A percentile compares a stretch with the other conserved stretches of the same genome.
Evolutionary conservation across 2,888 invertebrate genomes (phyloP).

Genomic region (Nemotelus pantherinus): DNA sequence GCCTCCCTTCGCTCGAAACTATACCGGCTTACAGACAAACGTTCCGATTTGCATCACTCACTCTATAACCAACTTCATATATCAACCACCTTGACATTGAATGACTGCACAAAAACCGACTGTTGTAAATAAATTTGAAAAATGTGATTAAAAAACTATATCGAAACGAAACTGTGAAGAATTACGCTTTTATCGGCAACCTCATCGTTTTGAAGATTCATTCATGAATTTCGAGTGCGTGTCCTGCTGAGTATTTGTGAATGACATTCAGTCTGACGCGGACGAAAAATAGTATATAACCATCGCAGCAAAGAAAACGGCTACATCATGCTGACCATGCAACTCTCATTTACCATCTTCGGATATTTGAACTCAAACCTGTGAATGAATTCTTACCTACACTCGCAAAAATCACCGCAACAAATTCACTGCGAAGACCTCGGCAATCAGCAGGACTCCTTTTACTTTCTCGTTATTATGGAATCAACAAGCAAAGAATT

Average conservation of each 20-base stretch:
- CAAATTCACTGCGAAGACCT: background rate
- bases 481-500: background rate
- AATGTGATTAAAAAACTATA: too few relatives aligned
- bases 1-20: too few relatives aligned
- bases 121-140: too few relatives aligned
- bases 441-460: conserved; percentile 5
- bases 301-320: conserved; percentile 19
- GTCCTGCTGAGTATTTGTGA: conserved; percentile 45
- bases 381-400: background rate
- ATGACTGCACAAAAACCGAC: too few relatives aligned
- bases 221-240: conserved; percentile 46
- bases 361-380: background rate
- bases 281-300: background rate
- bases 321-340: conserved; percentile 43
- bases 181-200: conserved; percentile 1
- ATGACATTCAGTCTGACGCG: conserved; percentile 5
- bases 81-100: too few relatives aligned
- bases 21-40: too few relatives aligned
- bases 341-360: background rate
- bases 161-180: background rate
- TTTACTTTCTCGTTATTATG: background rate
- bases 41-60: too few relatives aligned
- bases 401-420: background rate
- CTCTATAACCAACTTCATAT: too few relatives aligned
- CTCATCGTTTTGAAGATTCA: conserved; percentile 27